phyloP scores from a whole-genome alignment of 2,888 invertebrate genomes.

The Oasisia sp. region DNA sequence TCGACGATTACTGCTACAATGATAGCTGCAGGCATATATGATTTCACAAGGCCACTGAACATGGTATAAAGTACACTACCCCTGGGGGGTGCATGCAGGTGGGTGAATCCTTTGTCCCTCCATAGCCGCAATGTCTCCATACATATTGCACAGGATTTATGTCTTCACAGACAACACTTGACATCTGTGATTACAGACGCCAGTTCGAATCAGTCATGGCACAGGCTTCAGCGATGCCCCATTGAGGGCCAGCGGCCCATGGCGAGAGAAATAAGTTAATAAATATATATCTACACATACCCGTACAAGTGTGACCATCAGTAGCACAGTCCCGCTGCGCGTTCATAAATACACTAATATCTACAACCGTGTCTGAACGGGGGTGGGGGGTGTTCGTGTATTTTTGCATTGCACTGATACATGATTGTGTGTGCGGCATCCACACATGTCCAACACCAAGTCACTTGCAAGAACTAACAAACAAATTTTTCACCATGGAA shows the following conservation, averaged over 20 bases:
- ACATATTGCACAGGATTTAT: background rate
- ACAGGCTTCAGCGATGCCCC: background rate
- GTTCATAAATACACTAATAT: background rate
- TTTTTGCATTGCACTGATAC: background rate
- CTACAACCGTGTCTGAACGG: background rate
- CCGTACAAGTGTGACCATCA: background rate
- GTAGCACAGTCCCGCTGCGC: background rate
- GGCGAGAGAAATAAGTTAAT: background rate
- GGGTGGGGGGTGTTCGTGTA: background rate
- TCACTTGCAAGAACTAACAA: background rate
- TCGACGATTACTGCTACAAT: background rate
- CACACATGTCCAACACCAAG: background rate
- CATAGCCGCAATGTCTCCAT: background rate
- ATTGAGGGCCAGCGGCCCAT: background rate
- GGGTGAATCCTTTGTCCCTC: background rate
- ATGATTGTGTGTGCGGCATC: background rate
- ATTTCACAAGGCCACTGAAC: background rate
- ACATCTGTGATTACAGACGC: background rate
- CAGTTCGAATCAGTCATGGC: background rate
- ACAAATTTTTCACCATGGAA: background rate
- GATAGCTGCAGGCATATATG: background rate
- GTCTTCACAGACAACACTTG: background rate
- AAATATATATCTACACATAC: constrained; percentile 12
- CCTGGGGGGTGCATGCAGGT: background rate
- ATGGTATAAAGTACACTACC: background rate